Evolutionary conservation across 2,797 vertebrate genomes (phyloP).

Genomic region (Typhlichthys eigenmanni): DNA sequence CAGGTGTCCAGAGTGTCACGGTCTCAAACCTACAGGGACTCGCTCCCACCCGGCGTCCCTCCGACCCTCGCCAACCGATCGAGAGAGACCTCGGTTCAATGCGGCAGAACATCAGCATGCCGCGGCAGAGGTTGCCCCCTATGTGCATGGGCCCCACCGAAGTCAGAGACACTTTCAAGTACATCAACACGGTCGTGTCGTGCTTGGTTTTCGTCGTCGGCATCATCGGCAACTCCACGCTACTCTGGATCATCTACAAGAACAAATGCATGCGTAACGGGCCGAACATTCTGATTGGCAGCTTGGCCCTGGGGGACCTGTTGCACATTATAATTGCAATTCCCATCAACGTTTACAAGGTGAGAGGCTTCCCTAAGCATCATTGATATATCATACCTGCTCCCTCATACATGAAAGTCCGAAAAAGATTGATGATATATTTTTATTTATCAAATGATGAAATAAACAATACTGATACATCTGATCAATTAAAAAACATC

Average conservation of each 20-base stretch:
- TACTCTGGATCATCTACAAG: conserved; percentile 95
- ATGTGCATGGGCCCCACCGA: conserved; percentile 82
- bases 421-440: too few relatives aligned
- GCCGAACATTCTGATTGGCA: conserved; percentile 94
- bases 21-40: conserved; percentile 31
- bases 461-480: too few relatives aligned
- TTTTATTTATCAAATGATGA: too few relatives aligned
- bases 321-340: conserved; percentile 93
- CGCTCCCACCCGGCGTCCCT: not conserved
- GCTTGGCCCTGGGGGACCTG: conserved; percentile 92
- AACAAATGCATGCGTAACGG: conserved; percentile 97
- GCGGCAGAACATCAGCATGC: conserved; percentile 63
- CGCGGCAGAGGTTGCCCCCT: conserved; percentile 71
- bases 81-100: conserved; percentile 52
- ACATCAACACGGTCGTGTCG: conserved; percentile 92
- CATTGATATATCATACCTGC: too few relatives aligned
- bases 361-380: conserved; percentile 56
- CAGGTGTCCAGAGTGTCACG: conserved; percentile 47
- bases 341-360: conserved; percentile 95
- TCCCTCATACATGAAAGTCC: too few relatives aligned
- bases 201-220: conserved; percentile 92
- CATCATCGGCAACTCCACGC: conserved; percentile 93
- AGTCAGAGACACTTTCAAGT: conserved; percentile 90
- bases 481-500: too few relatives aligned
- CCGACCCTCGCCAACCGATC: conserved; percentile 49